phyloP scores from a whole-genome alignment of 2,113 vertebrate genomes.

The Misgurnus mizolepis region DNA sequence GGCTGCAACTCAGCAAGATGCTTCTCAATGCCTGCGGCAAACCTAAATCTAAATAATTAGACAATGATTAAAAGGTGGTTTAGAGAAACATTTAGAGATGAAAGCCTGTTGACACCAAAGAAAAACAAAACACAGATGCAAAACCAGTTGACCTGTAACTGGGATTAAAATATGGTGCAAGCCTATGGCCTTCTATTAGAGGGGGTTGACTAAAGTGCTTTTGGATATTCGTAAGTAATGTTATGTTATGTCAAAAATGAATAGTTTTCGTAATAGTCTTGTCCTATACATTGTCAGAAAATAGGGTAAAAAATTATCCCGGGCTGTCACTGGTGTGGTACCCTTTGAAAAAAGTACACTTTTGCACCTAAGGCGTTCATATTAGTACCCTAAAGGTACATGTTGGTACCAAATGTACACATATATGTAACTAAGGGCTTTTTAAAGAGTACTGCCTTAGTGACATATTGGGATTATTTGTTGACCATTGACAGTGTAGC shows the following conservation, averaged over 20 bases:
- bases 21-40: constrained; percentile 12
- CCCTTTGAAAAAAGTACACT: no score
- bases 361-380: no score
- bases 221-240: not conserved
- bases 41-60: constrained; percentile 52
- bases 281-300: no score
- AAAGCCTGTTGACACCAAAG: constrained; percentile 27
- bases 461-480: no score
- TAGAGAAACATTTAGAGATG: constrained; percentile 1
- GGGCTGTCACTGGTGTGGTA: no score
- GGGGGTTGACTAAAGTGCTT: not conserved
- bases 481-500: no score
- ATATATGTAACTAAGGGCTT: no score
- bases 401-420: no score
- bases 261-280: not conserved
- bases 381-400: no score
- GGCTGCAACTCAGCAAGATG: constrained; percentile 39
- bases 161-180: constrained; percentile 6
- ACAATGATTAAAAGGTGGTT: constrained; percentile 47
- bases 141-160: not conserved
- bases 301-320: no score
- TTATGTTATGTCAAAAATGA: not conserved
- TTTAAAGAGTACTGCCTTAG: no score
- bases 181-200: not conserved
- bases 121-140: constrained; percentile 31